Evolutionary conservation across 2,888 invertebrate species (phyloP), one percentile per base, ranked within the genome.

Genomic region (Oeneis ivallda): DNA sequence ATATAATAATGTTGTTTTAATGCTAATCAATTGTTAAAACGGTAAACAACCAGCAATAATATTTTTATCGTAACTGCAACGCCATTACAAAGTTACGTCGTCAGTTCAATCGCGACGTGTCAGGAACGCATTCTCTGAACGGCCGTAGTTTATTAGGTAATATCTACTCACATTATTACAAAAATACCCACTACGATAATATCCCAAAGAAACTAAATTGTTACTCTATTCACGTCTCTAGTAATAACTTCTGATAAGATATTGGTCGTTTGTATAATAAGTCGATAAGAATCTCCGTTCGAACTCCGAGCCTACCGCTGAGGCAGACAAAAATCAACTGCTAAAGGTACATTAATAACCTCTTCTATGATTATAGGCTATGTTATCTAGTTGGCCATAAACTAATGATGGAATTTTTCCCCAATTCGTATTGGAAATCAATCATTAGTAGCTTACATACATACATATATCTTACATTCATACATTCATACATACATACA

Each of bases 191-290:
- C 11, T 4, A 9, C 4, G 7, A 37, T 37, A 37, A 15, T 15
- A 19, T 8, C 45, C 34, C 34, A 43, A 26, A 43, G n/a, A 57
- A 54, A 13, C 34, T 32, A 58, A 58, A 58, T 34, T 10, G 39
- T 41, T 41, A 32, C 58, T 58, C 26, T 41, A 15, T 15, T 58
- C 10, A 47, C 45, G 34, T n/a, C 6, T 11, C 1, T 15, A 6
- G 34, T 32, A 47, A 58, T 15, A 58, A 58, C 15, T 58, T 34
- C 11, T 79, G 79, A 78, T 81, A 83, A 83, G 83, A 86, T 87
- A 85, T 83, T 79, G 78, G 78, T 84, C 76, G 81, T 88, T 89
- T 86, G 87, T 88, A 88, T 89, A 88, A 89, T 89, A 87, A 85
- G 84, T 79, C 87, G 84, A 89, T 88, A 82, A 83, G 76, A 77